Base-by-base conservation (phyloP, 2,113 vertebrate genomes). In the Grus americana region DNA sequence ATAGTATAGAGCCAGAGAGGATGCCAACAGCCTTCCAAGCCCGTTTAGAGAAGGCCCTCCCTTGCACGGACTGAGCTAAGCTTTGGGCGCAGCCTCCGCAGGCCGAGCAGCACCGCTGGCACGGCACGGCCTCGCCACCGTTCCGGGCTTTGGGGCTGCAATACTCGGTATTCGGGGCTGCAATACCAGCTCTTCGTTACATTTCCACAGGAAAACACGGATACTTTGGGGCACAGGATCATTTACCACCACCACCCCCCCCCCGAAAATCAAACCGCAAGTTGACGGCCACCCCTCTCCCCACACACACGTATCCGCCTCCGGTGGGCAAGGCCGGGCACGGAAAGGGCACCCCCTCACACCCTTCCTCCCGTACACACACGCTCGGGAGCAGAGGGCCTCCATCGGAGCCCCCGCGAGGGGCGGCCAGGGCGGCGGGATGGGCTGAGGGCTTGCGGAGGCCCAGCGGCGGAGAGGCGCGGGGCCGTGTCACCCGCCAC, bases 171-270 rank as follows among this genome's bases (percentile, higher is more conserved):
- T 16, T 8, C n/a, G 42, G 38, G 65, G 27, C 46, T 70, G 50
- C 71, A 9, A 9, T 1, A 42, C 38, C 44, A 50, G 19, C 5
- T 32, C 68, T 54, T 18, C 6, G 16, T 14, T n/a, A 32, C 23
- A 6, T 6, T 68, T 20, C 61, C 40, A 5, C 11, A 50, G 73
- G 50, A 7, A 46, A 38, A 32, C 50, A n/a, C 7, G 21, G n/a
- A 9, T 3, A 7, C 67, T 4, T 4, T 2, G 4, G 44, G 50
- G 26, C 66, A 23, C 12, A 5, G 30, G 16, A 26, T 1, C 36
- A 1, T 0, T 4, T 2, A 29, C 22, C 38, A 38, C 38, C 38
- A 38, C 38, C 38, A 38, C 2, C 7, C 59, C 44, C 52, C 27
- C 10, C 59, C 44, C 52, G 17, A 10, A 15, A 27, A 38, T 2